These are phyloP conservation scores for Acronicta aceris DNA, from an alignment of 2,888 invertebrate species.

Conservation along the genomic window DNA sequence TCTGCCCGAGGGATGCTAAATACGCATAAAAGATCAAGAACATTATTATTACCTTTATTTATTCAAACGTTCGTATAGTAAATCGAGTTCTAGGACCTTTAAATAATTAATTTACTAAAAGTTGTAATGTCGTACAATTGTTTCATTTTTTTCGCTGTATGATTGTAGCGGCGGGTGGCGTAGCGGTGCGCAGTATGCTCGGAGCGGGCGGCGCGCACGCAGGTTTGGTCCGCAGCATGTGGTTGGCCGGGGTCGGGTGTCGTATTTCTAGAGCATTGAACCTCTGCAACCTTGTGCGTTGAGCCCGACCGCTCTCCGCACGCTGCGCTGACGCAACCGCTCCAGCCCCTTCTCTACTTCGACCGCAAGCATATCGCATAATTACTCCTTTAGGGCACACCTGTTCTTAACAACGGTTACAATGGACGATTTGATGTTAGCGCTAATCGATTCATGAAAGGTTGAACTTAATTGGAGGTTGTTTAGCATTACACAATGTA, in stretches of 20 bases:
- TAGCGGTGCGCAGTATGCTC: constrained; percentile 28
- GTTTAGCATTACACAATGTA: constrained; percentile 72
- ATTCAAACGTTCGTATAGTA: not conserved
- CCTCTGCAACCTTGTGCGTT: constrained; percentile 89
- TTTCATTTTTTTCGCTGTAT: constrained; percentile 17
- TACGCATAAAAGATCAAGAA: too few species aligned
- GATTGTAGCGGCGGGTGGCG: constrained; percentile 23
- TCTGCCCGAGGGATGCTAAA: too few species aligned
- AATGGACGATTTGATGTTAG: constrained; percentile 76
- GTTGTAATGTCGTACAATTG: not conserved
- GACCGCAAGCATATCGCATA: constrained; percentile 80
- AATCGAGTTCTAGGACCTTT: too few species aligned
- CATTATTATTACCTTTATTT: too few species aligned
- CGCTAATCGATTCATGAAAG: constrained; percentile 82
- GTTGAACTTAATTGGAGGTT: constrained; percentile 81
- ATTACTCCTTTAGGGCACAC: constrained; percentile 88
- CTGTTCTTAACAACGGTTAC: constrained; percentile 76
- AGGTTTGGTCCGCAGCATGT: constrained; percentile 69
- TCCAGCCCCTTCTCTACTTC: constrained; percentile 85
- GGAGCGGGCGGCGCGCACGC: constrained; percentile 60
- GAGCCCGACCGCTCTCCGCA: constrained; percentile 86
- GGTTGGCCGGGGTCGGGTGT: constrained; percentile 84
- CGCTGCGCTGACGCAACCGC: constrained; percentile 86
- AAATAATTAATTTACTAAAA: too few species aligned
- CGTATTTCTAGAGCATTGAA: constrained; percentile 89